Percentiles rank a stretch among this genome's conserved stretches.
Conservation (phyloP, 2,113 vertebrate genomes). For the Saccopteryx bilineata region DNA sequence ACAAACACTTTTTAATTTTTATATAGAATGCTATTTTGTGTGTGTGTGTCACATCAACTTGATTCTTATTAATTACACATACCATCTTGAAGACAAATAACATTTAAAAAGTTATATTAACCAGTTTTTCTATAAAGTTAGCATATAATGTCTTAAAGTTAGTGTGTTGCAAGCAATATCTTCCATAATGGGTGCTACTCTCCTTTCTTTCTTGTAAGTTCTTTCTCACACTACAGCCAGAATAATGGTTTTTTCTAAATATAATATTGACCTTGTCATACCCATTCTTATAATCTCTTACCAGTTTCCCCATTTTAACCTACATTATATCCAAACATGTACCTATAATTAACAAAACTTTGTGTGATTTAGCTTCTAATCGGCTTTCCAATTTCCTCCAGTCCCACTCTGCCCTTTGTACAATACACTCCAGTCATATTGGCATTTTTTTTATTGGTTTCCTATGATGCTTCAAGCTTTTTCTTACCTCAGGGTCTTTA, state of each 20-base stretch:
- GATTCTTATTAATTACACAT: not conserved
- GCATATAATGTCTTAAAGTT: constrained; percentile 9
- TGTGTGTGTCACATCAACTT: not conserved
- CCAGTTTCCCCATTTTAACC: not conserved
- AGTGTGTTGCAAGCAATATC: not conserved
- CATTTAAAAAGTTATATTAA: not conserved
- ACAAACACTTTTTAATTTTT: not conserved
- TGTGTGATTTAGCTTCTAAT: not conserved
- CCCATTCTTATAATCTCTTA: not conserved
- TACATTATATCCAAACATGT: not conserved
- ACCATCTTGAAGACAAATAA: not conserved
- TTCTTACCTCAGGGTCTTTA: not conserved
- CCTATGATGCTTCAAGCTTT: not conserved
- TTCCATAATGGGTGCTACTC: not conserved
- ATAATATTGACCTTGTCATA: not conserved
- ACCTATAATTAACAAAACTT: not conserved
- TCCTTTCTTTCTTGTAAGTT: not conserved
- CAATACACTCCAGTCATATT: not conserved
- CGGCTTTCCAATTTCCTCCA: not conserved
- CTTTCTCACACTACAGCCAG: not conserved
- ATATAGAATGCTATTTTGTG: not conserved
- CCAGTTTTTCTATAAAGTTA: not conserved
- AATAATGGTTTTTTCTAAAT: constrained; percentile 11
- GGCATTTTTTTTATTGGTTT: not conserved
- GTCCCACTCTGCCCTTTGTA: not conserved